Evolutionary conservation across 2,113 vertebrate genomes (phyloP).

Genomic region (Falco punctatus): DNA sequence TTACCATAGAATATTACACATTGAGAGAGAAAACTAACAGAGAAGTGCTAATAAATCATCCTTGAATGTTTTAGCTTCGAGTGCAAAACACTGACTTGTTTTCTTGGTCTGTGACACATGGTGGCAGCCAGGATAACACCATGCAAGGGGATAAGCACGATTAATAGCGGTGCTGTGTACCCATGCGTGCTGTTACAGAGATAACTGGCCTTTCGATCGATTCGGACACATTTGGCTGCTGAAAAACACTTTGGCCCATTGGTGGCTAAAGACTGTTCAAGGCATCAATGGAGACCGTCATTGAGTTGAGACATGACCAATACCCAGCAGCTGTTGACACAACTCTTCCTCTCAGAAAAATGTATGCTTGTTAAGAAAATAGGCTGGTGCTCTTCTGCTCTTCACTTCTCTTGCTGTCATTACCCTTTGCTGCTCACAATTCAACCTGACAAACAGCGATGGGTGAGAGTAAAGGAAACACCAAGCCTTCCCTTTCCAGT

Average conservation of each 20-base stretch:
- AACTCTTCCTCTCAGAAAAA: not conserved
- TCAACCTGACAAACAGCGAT: not conserved
- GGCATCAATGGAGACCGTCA: not conserved
- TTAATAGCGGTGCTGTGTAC: not conserved
- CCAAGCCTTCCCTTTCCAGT: not conserved
- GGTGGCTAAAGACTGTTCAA: not conserved
- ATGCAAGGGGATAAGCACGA: not conserved
- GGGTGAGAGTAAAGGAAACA: not conserved
- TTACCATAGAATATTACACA: not conserved
- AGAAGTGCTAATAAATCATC: not conserved
- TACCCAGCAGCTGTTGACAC: not conserved
- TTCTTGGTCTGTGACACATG: not conserved
- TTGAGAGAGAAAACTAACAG: not conserved
- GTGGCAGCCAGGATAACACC: not conserved
- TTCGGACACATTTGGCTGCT: not conserved
- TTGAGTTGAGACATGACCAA: not conserved
- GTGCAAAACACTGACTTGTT: not conserved
- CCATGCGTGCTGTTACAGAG: not conserved
- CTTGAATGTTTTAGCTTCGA: not conserved
- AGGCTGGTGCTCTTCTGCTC: not conserved
- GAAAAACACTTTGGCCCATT: not conserved
- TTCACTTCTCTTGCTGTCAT: not conserved
- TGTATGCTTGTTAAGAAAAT: not conserved
- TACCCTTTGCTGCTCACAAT: not conserved
- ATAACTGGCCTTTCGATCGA: not conserved